phyloP scores from a whole-genome alignment of 64 coral and sea anemone genomes.

The Actinia tenebrosa region DNA sequence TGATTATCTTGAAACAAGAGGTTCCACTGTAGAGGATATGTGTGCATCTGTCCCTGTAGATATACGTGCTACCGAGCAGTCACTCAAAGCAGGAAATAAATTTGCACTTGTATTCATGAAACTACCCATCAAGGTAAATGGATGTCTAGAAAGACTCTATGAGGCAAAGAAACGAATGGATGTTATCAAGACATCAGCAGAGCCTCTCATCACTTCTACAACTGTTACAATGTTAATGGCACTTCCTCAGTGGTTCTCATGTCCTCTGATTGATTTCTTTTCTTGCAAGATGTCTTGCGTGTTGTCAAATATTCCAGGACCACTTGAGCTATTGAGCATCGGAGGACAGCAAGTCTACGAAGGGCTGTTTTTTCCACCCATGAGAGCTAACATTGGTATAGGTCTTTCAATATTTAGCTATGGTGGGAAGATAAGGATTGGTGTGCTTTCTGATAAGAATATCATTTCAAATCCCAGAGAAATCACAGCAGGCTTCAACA shows the following conservation, averaged over 20 bases:
- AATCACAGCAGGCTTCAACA: constrained; percentile 59
- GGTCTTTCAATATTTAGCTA: constrained; percentile 95
- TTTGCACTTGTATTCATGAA: constrained; percentile 88
- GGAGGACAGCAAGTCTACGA: constrained; percentile 65
- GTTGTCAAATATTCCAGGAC: constrained; percentile 88
- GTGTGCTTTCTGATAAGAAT: constrained; percentile 61
- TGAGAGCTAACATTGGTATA: constrained; percentile 79
- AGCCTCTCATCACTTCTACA: constrained; percentile 67
- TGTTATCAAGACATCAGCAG: constrained; percentile 83
- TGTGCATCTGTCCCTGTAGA: constrained; percentile 91
- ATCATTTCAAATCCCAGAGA: constrained; percentile 63
- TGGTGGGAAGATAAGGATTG: constrained; percentile 67
- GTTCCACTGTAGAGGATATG: constrained; percentile 61
- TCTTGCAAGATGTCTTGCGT: constrained; percentile 89
- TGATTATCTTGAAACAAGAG: constrained; percentile 61
- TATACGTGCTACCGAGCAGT: constrained; percentile 66
- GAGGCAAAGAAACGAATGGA: constrained; percentile 87
- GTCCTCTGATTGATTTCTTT: constrained; percentile 77
- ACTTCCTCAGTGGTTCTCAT: constrained; percentile 72
- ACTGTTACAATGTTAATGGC: constrained; percentile 73
- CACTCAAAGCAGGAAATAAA: constrained; percentile 73
- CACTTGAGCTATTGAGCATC: constrained; percentile 56
- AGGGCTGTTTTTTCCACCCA: constrained; percentile 85
- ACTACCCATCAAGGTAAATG: constrained; percentile 58
- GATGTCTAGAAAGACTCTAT: constrained; percentile 61